Evolutionary conservation across 2,888 invertebrate genomes (phyloP).

Genomic region (Meganola albula): DNA sequence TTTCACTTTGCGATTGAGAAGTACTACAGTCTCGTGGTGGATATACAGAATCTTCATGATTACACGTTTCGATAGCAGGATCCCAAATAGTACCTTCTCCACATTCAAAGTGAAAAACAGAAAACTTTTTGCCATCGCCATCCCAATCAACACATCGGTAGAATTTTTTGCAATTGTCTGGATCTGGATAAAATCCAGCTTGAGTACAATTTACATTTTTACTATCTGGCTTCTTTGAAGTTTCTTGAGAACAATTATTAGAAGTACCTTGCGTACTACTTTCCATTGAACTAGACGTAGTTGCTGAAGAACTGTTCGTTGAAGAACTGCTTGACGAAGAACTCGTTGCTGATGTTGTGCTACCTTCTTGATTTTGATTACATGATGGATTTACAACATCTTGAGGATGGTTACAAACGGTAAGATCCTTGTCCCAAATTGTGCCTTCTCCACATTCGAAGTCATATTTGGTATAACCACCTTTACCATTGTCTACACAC

Average conservation of each 20-base stretch:
- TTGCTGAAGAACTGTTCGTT: constrained; percentile 15
- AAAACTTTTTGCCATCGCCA: constrained; percentile 73
- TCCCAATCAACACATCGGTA: constrained; percentile 82
- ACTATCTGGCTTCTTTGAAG: constrained; percentile 42
- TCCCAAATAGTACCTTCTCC: constrained; percentile 85
- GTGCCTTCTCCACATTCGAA: constrained; percentile 83
- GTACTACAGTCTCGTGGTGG: constrained; percentile 70
- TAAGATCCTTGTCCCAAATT: constrained; percentile 81
- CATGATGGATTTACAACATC: constrained; percentile 60
- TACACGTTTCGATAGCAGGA: constrained; percentile 81
- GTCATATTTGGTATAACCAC: constrained; percentile 77
- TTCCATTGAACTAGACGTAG: constrained; percentile 33
- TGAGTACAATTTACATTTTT: constrained; percentile 64
- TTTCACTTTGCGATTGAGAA: constrained; percentile 43
- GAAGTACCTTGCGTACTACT: constrained; percentile 32
- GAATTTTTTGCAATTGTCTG: constrained; percentile 80
- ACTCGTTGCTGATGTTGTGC: constrained; percentile 23
- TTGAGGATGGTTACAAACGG: constrained; percentile 63
- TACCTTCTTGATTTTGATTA: constrained; percentile 25
- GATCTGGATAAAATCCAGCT: constrained; percentile 80
- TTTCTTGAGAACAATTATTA: constrained; percentile 39
- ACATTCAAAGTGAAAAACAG: constrained; percentile 82
- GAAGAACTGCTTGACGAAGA: constrained; percentile 22
- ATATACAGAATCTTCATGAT: constrained; percentile 81
- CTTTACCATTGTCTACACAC: constrained; percentile 80